These are phyloP conservation scores for Dryocosmus kuriphilus DNA, from an alignment of 2,888 invertebrate genomes.

Conservation along the genomic window DNA sequence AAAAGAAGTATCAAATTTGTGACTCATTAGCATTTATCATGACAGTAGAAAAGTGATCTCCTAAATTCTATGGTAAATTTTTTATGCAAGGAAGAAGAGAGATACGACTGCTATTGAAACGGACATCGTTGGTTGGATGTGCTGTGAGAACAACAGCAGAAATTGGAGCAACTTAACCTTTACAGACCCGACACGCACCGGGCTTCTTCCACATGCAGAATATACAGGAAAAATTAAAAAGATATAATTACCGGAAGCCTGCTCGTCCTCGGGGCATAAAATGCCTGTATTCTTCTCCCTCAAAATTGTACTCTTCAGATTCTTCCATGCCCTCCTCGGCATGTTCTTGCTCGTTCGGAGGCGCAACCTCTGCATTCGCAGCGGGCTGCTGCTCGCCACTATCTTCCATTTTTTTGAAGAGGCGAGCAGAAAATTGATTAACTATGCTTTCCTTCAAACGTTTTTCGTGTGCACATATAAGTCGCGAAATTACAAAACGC, in stretches of 20 bases:
- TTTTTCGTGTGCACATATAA: not conserved
- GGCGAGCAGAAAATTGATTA: conserved; percentile 40
- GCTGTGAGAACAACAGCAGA: not conserved
- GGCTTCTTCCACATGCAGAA: not conserved
- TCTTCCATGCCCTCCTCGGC: conserved; percentile 73
- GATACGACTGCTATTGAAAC: not conserved
- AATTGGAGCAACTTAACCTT: not conserved
- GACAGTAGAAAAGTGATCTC: not conserved
- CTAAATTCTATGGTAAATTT: not conserved
- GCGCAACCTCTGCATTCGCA: conserved; percentile 50
- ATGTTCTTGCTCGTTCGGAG: conserved; percentile 67
- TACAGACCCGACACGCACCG: not conserved
- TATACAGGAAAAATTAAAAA: not conserved
- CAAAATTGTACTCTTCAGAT: conserved; percentile 74
- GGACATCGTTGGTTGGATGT: not conserved
- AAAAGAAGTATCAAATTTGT: not conserved
- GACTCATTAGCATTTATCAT: not conserved
- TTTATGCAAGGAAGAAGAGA: not conserved
- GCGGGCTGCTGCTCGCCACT: conserved; percentile 56
- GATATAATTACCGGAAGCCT: conserved; percentile 77
- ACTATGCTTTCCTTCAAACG: conserved; percentile 38
- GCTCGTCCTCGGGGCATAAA: conserved; percentile 78
- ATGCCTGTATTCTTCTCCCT: conserved; percentile 78
- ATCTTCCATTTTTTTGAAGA: conserved; percentile 61
- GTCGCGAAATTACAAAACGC: conserved; percentile 51